Conservation (phyloP, 2,113 vertebrate genomes). For the Passer montanus region DNA sequence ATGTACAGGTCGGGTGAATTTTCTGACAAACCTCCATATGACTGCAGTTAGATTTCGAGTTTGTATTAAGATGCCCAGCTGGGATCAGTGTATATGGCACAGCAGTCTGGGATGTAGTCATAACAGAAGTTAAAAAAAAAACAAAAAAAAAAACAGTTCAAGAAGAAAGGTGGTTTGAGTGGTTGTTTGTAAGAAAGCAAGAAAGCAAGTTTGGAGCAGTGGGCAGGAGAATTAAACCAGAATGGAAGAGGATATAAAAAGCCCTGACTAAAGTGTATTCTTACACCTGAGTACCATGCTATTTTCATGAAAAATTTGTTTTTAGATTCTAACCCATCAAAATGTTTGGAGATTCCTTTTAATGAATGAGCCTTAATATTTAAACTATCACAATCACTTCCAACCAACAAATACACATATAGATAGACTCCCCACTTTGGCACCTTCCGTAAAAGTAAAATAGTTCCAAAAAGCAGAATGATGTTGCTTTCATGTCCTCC, state of each 20-base stretch:
- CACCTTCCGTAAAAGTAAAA: not conserved
- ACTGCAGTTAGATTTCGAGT: not conserved
- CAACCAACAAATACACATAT: not conserved
- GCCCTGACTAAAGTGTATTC: not conserved
- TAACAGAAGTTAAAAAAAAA: not conserved
- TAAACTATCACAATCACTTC: not conserved
- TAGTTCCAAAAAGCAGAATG: not conserved
- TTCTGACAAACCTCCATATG: not conserved
- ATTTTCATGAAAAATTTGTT: not conserved
- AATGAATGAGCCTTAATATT: not conserved
- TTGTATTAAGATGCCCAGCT: not conserved
- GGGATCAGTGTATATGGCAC: not conserved
- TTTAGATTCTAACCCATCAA: not conserved
- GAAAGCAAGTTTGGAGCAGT: not conserved
- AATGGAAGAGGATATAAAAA: not conserved
- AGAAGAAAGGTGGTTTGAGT: not conserved
- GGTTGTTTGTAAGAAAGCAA: not conserved
- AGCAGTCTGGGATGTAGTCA: not conserved
- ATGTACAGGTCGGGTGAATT: rapidly evolving
- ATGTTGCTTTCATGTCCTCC: not conserved
- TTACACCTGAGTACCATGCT: not conserved
- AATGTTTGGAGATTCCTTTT: not conserved
- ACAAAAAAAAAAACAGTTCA: no score
- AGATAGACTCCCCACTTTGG: not conserved
- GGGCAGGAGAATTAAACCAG: not conserved